phyloP scores from a whole-genome alignment of 2,113 vertebrate genomes.

The Clarias macrocephalus region DNA sequence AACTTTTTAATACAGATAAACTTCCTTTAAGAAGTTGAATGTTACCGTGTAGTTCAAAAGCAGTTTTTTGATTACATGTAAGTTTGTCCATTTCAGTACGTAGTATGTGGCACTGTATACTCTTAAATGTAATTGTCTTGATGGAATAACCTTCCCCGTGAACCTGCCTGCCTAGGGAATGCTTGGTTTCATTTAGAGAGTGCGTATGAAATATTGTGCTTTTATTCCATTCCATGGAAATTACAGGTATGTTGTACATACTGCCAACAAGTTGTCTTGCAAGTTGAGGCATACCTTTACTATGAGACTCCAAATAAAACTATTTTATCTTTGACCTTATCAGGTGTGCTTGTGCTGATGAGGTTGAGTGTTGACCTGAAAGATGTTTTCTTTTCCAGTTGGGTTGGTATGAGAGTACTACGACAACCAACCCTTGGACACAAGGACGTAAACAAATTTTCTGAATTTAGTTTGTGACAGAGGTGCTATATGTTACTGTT shows the following conservation, averaged over 20 bases:
- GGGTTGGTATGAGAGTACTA: background rate
- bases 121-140: conserved; percentile 24
- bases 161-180: conserved; percentile 38
- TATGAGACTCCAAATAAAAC: conserved; percentile 99
- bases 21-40: conserved; percentile 30
- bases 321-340: conserved; percentile 89
- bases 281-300: conserved; percentile 99
- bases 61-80: conserved; percentile 31
- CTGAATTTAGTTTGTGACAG: background rate
- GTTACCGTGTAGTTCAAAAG: conserved; percentile 24
- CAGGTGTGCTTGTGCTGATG: conserved; percentile 16
- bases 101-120: conserved; percentile 43
- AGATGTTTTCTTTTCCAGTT: background rate
- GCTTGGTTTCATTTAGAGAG: conserved; percentile 34
- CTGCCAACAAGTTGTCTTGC: conserved; percentile 96
- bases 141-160: conserved; percentile 17
- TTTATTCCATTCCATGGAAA: conserved; percentile 92
- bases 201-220: conserved; percentile 63
- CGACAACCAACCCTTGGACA: background rate
- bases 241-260: conserved; percentile 99
- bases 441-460: background rate
- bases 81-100: conserved; percentile 37
- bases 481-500: too few species aligned
- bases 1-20: conserved; percentile 38
- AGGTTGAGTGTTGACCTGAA: background rate